Evolutionary conservation across 2,113 vertebrate genomes (phyloP), one percentile per base, ranked within the genome.

Genomic region (Riparia riparia): DNA sequence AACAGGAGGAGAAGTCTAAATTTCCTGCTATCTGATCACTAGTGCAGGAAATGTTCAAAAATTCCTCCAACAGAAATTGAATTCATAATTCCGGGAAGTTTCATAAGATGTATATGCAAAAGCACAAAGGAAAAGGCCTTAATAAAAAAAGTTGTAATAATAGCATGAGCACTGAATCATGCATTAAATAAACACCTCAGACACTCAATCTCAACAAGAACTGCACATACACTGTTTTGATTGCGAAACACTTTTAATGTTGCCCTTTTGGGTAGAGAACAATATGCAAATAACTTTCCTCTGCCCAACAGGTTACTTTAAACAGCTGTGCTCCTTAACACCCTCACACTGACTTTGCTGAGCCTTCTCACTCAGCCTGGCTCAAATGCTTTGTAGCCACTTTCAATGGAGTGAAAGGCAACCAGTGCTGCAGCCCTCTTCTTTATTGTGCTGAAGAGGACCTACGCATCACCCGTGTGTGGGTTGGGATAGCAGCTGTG

Each of bases 401-500:
- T 93, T 76, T 96, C 95, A 95, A 21, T 86, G 71, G 71, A 71
- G 74, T 83, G 90, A 96, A 94, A 95, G 60, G 64, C 79, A 93
- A 17, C 79, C 41, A 29, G 54, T 42, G 54, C 88, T 53, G 56
- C 90, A 81, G 44, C 47, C 47, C 10, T 39, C 56, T 54, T 65
- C 84, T 88, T 78, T 94, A 83, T 96, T 95, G 88, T 93, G 88
- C 63, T 78, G 90, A 73, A 64, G 82, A 89, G 92, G 49, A 92
- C 34, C 72, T 72, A 70, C 72, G 64, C 61, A 78, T 56, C 79
- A 61, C 34, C 58, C 83, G 54, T 0, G 7, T 78, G 96, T 95
- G 93, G 95, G 92, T 64, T 91, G 90, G 76, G 93, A 89, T 81
- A 88, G 95, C 95, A 96, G 95, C 93, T 96, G 96, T 54, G 85